A percentile compares a stretch with the other conserved stretches of the same genome.
phyloP scores from a whole-genome alignment of 2,888 invertebrate genomes.

The Tachina grossa region DNA sequence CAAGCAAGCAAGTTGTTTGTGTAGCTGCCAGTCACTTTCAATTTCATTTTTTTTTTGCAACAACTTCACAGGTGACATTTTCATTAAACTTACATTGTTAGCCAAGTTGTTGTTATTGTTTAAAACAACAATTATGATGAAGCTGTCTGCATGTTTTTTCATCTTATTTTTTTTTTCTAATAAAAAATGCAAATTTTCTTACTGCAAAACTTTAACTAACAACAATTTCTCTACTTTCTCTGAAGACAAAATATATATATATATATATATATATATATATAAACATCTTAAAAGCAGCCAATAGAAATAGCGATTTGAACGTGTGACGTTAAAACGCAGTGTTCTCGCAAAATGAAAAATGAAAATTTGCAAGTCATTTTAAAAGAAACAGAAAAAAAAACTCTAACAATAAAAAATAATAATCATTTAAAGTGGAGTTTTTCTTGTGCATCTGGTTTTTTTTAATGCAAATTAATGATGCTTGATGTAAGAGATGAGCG shows the following conservation, averaged over 20 bases:
- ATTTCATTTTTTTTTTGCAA: constrained; percentile 18
- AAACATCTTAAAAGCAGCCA: not conserved
- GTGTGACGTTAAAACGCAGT: constrained; percentile 4
- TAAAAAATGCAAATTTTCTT: constrained; percentile 35
- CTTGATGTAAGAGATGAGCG: not conserved
- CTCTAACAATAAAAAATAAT: constrained; percentile 12
- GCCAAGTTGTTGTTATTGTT: constrained; percentile 13
- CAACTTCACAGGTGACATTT: constrained; percentile 54
- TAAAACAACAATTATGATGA: constrained; percentile 39
- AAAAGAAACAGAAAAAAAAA: not conserved
- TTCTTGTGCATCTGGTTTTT: not conserved
- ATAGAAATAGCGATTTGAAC: not conserved
- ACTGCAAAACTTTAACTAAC: constrained; percentile 3
- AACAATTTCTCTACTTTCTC: constrained; percentile 52
- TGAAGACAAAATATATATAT: not conserved
- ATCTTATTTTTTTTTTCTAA: not conserved
- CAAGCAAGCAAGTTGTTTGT: not conserved
- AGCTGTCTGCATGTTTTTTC: not conserved
- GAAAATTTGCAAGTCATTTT: not conserved
- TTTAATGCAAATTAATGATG: constrained; percentile 17
- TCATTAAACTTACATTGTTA: constrained; percentile 40
- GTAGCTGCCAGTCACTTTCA: constrained; percentile 39
- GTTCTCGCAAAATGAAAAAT: constrained; percentile 28
- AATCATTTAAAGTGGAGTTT: constrained; percentile 2
- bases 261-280: too few species aligned